Evolutionary conservation across 2,888 invertebrate species (phyloP).

Genomic region (Conomelus anceps): DNA sequence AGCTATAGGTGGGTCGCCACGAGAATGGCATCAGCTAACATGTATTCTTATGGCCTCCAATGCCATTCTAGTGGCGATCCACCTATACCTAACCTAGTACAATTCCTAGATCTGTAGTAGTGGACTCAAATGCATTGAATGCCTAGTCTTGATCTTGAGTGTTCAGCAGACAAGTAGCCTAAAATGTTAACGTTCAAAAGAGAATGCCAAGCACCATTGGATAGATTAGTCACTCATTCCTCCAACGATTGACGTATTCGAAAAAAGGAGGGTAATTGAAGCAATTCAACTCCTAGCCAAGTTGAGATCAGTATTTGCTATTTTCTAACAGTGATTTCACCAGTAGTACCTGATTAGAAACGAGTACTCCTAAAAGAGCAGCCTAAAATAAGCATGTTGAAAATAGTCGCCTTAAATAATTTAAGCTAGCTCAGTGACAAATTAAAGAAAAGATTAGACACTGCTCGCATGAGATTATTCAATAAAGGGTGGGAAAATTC

Average conservation of each 20-base stretch:
- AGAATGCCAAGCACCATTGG: background rate
- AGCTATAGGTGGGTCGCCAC: no score
- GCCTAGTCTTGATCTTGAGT: background rate
- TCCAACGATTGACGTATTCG: background rate
- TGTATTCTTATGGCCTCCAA: no score
- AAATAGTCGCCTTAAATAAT: background rate
- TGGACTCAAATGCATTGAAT: no score
- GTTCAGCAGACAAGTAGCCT: background rate
- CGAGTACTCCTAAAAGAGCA: background rate
- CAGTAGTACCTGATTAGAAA: background rate
- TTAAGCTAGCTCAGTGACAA: background rate
- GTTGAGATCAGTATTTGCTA: background rate
- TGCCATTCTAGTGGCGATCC: no score
- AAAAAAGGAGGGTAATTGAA: background rate
- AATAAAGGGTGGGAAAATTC: background rate
- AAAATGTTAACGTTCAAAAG: background rate
- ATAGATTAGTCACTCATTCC: background rate
- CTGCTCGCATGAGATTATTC: background rate
- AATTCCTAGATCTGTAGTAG: no score
- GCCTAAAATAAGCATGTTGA: background rate
- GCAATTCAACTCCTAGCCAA: background rate
- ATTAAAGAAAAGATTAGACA: background rate
- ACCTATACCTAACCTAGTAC: no score
- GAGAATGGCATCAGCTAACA: no score
- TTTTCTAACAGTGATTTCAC: background rate